These are phyloP conservation scores for Cantharis flavilabris DNA, from an alignment of 2,888 invertebrate species.

Conservation along the genomic window DNA sequence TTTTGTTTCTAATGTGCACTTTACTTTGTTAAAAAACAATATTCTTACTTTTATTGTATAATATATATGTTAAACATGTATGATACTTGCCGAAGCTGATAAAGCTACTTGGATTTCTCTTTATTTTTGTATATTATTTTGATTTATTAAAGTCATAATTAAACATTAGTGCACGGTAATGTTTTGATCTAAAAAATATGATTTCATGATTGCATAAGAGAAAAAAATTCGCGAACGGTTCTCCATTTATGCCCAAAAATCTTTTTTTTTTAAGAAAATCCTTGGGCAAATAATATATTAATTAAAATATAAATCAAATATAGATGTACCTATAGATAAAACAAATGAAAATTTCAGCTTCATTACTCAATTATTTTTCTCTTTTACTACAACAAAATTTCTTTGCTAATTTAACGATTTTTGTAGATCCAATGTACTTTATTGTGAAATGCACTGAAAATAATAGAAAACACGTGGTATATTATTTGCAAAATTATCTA, in stretches of 20 bases:
- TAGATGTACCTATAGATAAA: too few species aligned
- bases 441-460: too few species aligned
- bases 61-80: neutral
- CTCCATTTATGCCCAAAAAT: too few species aligned
- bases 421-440: too few species aligned
- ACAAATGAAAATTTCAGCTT: too few species aligned
- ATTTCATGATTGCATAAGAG: neutral
- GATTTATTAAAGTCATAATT: neutral
- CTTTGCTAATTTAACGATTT: too few species aligned
- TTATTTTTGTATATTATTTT: neutral
- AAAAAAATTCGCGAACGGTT: too few species aligned
- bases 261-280: too few species aligned
- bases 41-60: neutral
- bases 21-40: neutral
- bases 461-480: neutral
- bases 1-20: neutral
- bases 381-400: too few species aligned
- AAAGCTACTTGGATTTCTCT: neutral
- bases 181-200: neutral
- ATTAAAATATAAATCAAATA: too few species aligned
- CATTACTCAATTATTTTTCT: too few species aligned
- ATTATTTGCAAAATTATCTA: neutral
- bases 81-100: neutral
- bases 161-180: neutral
- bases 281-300: too few species aligned